Evolutionary conservation across 2,113 vertebrate species (phyloP).

Genomic region (Scalopus aquaticus): DNA sequence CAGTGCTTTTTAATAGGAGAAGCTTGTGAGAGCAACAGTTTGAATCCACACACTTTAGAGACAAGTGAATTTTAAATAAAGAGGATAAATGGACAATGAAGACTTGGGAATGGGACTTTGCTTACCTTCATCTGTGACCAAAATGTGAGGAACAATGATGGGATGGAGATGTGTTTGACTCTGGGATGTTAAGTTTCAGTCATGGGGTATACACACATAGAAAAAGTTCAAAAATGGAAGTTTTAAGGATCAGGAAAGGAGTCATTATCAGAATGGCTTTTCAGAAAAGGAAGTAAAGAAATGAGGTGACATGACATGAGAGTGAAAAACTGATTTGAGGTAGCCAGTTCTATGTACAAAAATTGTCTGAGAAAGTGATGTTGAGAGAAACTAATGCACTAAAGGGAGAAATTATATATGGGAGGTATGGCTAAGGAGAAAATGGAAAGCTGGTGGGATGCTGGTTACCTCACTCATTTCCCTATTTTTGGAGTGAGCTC

Average conservation of each 20-base stretch:
- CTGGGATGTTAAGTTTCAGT: background rate
- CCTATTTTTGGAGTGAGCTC: background rate
- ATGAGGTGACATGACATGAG: background rate
- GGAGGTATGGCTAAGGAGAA: background rate
- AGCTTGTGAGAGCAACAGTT: background rate
- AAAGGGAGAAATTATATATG: background rate
- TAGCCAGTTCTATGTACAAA: background rate
- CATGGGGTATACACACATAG: no score
- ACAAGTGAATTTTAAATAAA: background rate
- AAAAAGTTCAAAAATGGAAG: background rate
- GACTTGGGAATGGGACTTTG: background rate
- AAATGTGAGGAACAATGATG: background rate
- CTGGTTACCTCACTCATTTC: background rate
- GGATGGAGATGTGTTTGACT: background rate
- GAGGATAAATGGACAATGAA: background rate
- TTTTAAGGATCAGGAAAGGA: background rate
- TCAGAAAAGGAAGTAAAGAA: background rate
- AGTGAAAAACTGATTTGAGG: background rate
- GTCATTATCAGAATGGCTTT: background rate
- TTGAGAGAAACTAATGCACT: background rate
- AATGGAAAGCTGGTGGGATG: background rate
- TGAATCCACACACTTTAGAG: background rate
- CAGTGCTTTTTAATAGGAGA: background rate
- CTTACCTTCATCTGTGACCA: background rate
- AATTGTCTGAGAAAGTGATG: background rate